Evolutionary conservation across 2,888 invertebrate genomes (phyloP), one percentile per base, ranked within the genome.

Genomic region (Cheilosia vulpina): DNA sequence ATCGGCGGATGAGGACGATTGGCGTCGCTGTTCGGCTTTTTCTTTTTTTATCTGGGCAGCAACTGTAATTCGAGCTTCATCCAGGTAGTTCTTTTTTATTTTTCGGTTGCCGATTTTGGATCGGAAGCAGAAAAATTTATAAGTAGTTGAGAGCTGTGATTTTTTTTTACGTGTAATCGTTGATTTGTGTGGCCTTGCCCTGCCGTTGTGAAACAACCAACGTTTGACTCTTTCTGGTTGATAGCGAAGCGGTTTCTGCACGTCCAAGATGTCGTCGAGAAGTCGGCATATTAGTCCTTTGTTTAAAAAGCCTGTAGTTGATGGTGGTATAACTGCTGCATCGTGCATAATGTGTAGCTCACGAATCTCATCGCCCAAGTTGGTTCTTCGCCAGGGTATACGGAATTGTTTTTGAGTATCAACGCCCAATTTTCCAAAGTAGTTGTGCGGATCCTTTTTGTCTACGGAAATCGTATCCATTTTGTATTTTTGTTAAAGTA

Each of bases 121-220:
- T 0, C 90, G 90, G n/a, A 87, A 38, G 3, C 75, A 62, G 17
- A 77, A 87, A 53, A 88, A 89, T 45, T 85, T 57, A 5, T 87
- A 87, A 43, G 87, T 79, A 19, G 88, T 87, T 0, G 88, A 88
- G 15, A 88, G 69, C 76, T 81, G 87, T 5, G 55, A n/a, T 0
- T 77, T 71, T 21, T 87, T 84, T 13, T 87, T 88, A 0, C 60
- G 19, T 0, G 87, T 65, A 0, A 41, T 76, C 0, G 5, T 4
- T 0, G 66, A 55, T 69, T 90, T 91, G 1, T 90, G 89, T 2
- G 45, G 41, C 0, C 24, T 60, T 0, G 47, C 15, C 15, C 69
- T 87, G 0, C 80, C 15, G 3, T 88, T 88, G 0, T 88, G 87
- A 55, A 91, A 90, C 0, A 90, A 65, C n/a, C 88, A 89, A 0